Evolutionary conservation across 1,140 invertebrate species (phyloP).

Genomic region (Hypothenemus hampei): DNA sequence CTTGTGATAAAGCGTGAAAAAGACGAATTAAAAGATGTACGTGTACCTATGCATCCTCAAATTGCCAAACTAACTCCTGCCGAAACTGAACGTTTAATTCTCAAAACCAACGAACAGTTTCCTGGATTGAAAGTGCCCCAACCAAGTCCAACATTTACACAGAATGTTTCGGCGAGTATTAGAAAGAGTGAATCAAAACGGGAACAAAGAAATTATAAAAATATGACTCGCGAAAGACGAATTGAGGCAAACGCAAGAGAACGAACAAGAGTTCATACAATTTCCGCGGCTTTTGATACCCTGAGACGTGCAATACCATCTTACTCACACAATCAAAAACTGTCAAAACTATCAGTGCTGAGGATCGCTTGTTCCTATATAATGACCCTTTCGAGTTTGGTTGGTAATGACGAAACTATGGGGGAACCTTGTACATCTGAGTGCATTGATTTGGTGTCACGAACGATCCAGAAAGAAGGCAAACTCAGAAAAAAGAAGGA

Average conservation of each 20-base stretch:
- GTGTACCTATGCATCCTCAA: constrained; percentile 54
- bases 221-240: constrained; percentile 85
- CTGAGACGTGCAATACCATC: constrained; percentile 77
- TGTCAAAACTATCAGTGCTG: constrained; percentile 86
- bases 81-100: constrained; percentile 35
- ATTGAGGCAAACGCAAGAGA: constrained; percentile 93
- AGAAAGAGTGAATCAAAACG: constrained; percentile 42
- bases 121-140: constrained; percentile 31
- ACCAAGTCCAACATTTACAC: neutral
- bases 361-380: constrained; percentile 90
- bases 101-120: constrained; percentile 35
- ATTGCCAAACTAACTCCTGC: constrained; percentile 41
- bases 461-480: constrained; percentile 88
- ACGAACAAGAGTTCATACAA: constrained; percentile 87
- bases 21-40: constrained; percentile 39
- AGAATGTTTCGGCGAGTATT: neutral
- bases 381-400: constrained; percentile 65
- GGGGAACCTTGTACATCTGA: constrained; percentile 54
- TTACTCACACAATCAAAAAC: constrained; percentile 88
- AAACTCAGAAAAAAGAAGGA: constrained; percentile 83
- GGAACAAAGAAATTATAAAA: constrained; percentile 87
- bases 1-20: constrained; percentile 42
- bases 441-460: constrained; percentile 79
- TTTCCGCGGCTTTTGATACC: constrained; percentile 90
- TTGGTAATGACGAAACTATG: constrained; percentile 46